Percentiles rank a stretch among this genome's conserved stretches.
Conservation (phyloP, 2,113 vertebrate genomes). For the Lynx canadensis region DNA sequence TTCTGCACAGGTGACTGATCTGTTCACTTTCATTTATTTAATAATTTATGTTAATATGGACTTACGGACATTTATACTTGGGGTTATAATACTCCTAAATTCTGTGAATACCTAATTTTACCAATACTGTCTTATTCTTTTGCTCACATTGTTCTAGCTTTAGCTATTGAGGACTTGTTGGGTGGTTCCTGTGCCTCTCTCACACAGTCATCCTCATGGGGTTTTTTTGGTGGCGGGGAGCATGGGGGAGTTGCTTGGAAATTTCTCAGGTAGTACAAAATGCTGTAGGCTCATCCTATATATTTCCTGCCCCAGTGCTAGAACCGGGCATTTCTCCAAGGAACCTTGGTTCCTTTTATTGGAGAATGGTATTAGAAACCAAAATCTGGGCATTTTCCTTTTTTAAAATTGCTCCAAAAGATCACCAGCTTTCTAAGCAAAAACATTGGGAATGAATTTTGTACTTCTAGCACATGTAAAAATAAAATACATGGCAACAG, state of each 20-base stretch:
- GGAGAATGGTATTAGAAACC: not conserved
- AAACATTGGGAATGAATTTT: not conserved
- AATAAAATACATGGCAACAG: not conserved
- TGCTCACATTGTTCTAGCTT: not conserved
- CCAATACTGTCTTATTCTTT: not conserved
- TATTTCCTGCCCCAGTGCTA: not conserved
- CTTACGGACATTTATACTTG: not conserved
- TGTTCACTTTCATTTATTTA: not conserved
- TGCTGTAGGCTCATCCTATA: not conserved
- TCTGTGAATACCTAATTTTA: not conserved
- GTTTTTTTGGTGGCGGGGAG: not conserved
- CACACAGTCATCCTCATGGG: not conserved
- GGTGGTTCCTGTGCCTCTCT: not conserved
- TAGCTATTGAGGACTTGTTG: not conserved
- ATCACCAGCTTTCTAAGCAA: not conserved
- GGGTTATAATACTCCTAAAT: not conserved
- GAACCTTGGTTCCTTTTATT: not conserved
- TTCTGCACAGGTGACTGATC: not conserved
- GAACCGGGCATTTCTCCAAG: not conserved
- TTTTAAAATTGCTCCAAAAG: conserved; percentile 12
- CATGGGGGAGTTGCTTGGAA: not conserved
- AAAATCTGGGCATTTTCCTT: not conserved
- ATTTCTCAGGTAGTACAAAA: not conserved
- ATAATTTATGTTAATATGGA: not conserved
- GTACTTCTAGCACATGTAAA: not conserved